These are phyloP conservation scores for Pangasius mekongensis DNA, from an alignment of 2,797 vertebrate species.

Conservation along the genomic window DNA sequence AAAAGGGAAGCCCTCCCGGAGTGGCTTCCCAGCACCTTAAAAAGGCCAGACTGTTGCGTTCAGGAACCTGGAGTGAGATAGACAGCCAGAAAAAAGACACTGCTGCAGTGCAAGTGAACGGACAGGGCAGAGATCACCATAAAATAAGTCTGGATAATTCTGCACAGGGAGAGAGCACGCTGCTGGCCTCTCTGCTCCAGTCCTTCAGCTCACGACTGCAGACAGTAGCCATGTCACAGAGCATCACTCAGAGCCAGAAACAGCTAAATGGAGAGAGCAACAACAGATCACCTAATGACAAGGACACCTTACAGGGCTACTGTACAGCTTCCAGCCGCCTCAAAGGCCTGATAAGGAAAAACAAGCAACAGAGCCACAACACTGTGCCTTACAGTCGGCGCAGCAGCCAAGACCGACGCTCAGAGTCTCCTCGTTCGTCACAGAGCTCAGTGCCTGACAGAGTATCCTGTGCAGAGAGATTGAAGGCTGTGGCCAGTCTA, in stretches of 20 bases:
- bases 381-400: constrained; percentile 83
- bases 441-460: constrained; percentile 83
- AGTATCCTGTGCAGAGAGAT: constrained; percentile 89
- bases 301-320: constrained; percentile 87
- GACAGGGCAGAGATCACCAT: constrained; percentile 85
- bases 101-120: constrained; percentile 84
- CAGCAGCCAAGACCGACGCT: constrained; percentile 79
- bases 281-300: constrained; percentile 78
- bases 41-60: constrained; percentile 93
- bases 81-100: constrained; percentile 84
- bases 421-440: constrained; percentile 83
- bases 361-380: constrained; percentile 87
- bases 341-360: constrained; percentile 94
- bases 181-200: constrained; percentile 96
- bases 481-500: constrained; percentile 96
- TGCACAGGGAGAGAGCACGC: constrained; percentile 93
- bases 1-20: constrained; percentile 78
- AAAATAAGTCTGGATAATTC: constrained; percentile 87
- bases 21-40: constrained; percentile 92
- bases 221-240: constrained; percentile 94
- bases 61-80: constrained; percentile 89
- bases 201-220: constrained; percentile 97
- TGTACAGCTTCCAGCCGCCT: constrained; percentile 92
- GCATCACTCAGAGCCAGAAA: constrained; percentile 84
- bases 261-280: constrained; percentile 77